Evolutionary conservation across 1,140 invertebrate genomes (phyloP), one percentile per base, ranked within the genome.

Genomic region (Orchesella cincta): DNA sequence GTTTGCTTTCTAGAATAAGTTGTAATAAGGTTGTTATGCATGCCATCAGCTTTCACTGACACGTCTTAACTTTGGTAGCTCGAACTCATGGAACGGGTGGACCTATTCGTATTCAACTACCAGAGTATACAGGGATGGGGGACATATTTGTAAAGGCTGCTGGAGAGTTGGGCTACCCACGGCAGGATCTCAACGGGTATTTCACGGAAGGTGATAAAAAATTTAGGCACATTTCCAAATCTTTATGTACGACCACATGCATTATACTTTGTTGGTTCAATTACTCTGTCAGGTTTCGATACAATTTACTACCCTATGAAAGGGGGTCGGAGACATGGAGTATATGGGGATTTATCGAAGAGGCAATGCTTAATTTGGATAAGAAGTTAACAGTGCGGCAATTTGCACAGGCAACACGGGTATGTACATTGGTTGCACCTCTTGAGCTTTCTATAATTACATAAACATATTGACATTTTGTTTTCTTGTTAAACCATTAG

Each of bases 151-250:
- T 73, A n/a, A 1, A 73, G 14, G 71, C 71, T 39, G 71, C 5
- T 1, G 1, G 23, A 39, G 71, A 73, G 28, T 23, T 73, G 18
- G 71, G 71, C 2, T 73, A 73, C 46, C 71, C 71, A 8, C 71
- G 71, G 5, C 71, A 73, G 26, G 71, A 73, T 73, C 26, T 73
- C 23, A 73, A 73, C 29, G 71, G 71, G 26, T 73, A 73, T 73
- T 73, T n/a, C 39, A 73, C 71, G 14, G 71, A 73, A 39, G 71
- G 71, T 73, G 46, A 46, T 46, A 8, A 73, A 8, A 26, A 73
- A n/a, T n/a, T n/a, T n/a, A n/a, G n/a, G n/a, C n/a, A n/a, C n/a
- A n/a, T n/a, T n/a, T n/a, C n/a, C n/a, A n/a, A n/a, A n/a, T n/a
- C n/a, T n/a, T 57, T 14, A 31, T n/a, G 46, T 16, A 71, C 36